phyloP scores from a whole-genome alignment of 2,113 vertebrate species.

The Mellivora capensis region DNA sequence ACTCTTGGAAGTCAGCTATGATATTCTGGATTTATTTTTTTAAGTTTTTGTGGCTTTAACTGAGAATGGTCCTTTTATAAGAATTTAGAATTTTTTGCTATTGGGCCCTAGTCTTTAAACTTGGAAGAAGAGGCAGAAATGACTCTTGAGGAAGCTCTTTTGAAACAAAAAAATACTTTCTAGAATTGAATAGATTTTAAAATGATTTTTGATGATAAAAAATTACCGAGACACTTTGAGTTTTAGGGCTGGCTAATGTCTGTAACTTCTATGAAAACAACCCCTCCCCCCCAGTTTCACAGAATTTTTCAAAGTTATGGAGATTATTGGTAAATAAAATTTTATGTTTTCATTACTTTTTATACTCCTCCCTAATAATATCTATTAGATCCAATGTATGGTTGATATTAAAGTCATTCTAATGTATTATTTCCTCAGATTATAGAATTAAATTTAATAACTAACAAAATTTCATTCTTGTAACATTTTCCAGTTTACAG shows the following conservation, averaged over 20 bases:
- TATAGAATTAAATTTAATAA: slow-evolving; percentile 14
- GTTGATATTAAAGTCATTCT: slow-evolving; percentile 28
- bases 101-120: neutral
- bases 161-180: neutral
- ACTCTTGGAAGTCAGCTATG: slow-evolving; percentile 20
- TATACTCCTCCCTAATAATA: neutral
- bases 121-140: slow-evolving; percentile 26
- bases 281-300: neutral
- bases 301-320: neutral
- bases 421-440: neutral
- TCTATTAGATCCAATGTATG: neutral
- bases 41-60: neutral
- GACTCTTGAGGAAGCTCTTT: neutral
- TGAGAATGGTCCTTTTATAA: neutral
- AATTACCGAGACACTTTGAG: neutral
- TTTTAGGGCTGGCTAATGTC: neutral
- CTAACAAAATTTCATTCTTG: slow-evolving; percentile 13
- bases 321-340: slow-evolving; percentile 14
- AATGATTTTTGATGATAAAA: neutral
- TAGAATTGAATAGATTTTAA: slow-evolving; percentile 48
- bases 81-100: neutral
- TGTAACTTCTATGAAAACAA: slow-evolving; percentile 25
- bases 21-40: neutral
- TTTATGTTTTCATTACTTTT: neutral
- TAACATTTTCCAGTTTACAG: neutral